These are phyloP conservation scores for Lysandra bellargus DNA, from an alignment of 2,888 invertebrate species.

Conservation along the genomic window DNA sequence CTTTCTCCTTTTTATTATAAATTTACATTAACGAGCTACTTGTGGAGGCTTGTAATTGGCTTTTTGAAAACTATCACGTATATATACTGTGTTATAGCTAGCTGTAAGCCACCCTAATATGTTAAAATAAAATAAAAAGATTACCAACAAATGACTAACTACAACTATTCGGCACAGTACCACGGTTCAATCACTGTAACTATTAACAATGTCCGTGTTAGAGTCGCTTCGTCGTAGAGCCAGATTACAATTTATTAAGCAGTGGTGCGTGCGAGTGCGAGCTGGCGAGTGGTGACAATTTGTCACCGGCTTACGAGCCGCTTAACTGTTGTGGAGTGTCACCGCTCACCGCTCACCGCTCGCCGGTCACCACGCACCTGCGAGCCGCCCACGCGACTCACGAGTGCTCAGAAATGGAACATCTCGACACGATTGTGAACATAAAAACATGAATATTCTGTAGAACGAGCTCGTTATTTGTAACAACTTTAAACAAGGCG, in stretches of 20 bases:
- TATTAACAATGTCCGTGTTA: not conserved
- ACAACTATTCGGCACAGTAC: not conserved
- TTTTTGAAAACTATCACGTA: too few species aligned
- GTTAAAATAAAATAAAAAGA: too few species aligned
- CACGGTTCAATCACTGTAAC: not conserved
- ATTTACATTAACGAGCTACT: too few species aligned
- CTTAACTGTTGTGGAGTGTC: conserved; percentile 8
- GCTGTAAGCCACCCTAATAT: too few species aligned
- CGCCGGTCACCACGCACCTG: not conserved
- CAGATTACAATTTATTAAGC: not conserved
- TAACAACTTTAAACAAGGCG: not conserved
- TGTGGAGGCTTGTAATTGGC: too few species aligned
- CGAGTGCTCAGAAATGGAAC: not conserved
- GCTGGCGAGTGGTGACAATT: not conserved
- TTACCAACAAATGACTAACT: not conserved
- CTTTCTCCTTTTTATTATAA: too few species aligned
- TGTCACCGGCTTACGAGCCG: not conserved
- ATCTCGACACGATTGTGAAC: not conserved
- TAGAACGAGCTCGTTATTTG: not conserved
- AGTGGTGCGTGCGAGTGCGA: not conserved
- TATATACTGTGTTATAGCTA: too few species aligned
- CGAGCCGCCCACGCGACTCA: not conserved
- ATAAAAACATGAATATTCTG: not conserved
- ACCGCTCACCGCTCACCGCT: not conserved
- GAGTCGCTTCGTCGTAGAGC: not conserved